Conservation (phyloP, 2,797 vertebrate genomes). For the Nasua narica region DNA sequence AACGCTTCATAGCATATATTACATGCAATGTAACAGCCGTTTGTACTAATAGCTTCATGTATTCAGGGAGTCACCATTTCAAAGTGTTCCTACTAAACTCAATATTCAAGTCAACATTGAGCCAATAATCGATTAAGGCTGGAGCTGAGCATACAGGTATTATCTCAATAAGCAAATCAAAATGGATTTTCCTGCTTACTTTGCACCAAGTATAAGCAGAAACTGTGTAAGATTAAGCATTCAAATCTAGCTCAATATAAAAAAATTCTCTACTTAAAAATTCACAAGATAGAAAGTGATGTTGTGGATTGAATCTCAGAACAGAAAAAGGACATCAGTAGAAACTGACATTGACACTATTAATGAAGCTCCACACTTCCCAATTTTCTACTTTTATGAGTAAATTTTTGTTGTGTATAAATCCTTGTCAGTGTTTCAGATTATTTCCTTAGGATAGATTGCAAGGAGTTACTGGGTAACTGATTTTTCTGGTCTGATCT, state of each 20-base stretch:
- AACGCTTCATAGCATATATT: background rate
- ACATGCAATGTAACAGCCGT: background rate
- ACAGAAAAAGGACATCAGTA: background rate
- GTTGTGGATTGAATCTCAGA: background rate
- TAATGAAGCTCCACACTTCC: background rate
- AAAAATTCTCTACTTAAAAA: background rate
- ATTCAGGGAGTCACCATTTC: background rate
- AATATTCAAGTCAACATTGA: background rate
- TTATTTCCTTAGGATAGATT: background rate
- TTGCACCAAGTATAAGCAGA: background rate
- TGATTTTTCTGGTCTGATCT: background rate
- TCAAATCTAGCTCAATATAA: background rate
- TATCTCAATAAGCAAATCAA: background rate
- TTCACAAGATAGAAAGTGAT: background rate
- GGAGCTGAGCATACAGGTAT: background rate
- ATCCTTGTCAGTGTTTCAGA: background rate
- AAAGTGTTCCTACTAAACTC: background rate
- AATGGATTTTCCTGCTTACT: background rate
- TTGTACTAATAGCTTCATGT: background rate
- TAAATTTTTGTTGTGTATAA: background rate
- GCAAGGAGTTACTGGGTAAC: background rate
- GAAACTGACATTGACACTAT: background rate
- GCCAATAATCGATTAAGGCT: background rate
- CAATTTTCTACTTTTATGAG: background rate
- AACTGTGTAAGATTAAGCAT: background rate